Evolutionary conservation across 1,140 invertebrate genomes (phyloP).

Genomic region (Lithobius niger): DNA sequence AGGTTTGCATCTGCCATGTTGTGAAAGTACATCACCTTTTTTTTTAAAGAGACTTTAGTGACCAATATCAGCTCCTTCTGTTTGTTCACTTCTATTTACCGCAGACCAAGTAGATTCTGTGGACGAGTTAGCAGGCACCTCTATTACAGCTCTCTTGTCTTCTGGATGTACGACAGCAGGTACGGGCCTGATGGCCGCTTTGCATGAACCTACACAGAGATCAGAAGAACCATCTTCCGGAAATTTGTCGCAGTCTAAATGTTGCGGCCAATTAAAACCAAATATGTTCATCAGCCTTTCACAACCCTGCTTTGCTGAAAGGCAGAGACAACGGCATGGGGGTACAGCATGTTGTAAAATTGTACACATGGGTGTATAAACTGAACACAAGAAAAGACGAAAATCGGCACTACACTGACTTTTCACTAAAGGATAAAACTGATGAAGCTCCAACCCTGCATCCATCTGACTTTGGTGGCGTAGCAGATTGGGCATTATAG

Average conservation of each 20-base stretch:
- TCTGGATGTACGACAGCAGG: no score
- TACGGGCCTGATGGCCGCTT: no score
- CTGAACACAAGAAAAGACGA: conserved; percentile 88
- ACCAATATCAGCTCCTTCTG: no score
- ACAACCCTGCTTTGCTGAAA: conserved; percentile 74
- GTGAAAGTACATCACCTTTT: conserved; percentile 47
- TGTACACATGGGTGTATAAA: conserved; percentile 92
- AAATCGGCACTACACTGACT: conserved; percentile 87
- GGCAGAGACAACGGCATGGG: conserved; percentile 80
- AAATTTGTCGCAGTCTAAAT: conserved; percentile 79
- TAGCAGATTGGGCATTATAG: conserved; percentile 89
- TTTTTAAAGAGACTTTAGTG: no score
- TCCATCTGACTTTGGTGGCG: conserved; percentile 90
- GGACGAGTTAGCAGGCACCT: no score
- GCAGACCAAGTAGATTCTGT: no score
- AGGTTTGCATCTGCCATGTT: conserved; percentile 75
- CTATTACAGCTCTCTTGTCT: no score
- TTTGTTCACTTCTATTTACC: no score
- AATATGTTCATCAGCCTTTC: conserved; percentile 84
- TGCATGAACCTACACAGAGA: conserved; percentile 79
- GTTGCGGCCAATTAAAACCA: conserved; percentile 86
- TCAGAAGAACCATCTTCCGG: conserved; percentile 51
- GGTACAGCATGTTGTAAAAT: conserved; percentile 78
- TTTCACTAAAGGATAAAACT: conserved; percentile 91
- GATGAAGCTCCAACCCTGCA: conserved; percentile 81